phyloP scores from a whole-genome alignment of 2,113 vertebrate species.

The Campylomormyrus tamandua region DNA sequence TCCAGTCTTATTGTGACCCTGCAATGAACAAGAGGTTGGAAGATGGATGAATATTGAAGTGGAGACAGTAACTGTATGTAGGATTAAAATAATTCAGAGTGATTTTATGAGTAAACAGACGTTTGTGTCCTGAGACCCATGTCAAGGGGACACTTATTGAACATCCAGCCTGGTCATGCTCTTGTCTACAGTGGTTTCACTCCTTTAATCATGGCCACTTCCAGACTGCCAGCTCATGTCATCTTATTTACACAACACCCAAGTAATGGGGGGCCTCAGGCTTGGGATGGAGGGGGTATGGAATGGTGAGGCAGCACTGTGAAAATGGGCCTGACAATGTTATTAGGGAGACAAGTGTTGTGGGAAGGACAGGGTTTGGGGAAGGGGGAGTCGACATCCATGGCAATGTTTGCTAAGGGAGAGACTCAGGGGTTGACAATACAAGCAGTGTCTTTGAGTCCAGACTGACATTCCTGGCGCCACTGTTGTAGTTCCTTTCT shows the following conservation, averaged over 20 bases:
- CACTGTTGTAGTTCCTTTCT: not conserved
- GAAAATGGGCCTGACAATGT: conserved; percentile 63
- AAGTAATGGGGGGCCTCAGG: conserved; percentile 54
- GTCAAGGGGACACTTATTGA: conserved; percentile 14
- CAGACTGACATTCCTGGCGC: not conserved
- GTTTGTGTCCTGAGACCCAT: not conserved
- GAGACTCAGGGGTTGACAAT: conserved; percentile 15
- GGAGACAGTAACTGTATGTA: not conserved
- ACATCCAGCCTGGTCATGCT: conserved; percentile 47
- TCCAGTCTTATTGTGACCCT: not conserved
- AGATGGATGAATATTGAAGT: not conserved
- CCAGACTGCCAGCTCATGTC: conserved; percentile 38
- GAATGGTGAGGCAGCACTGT: conserved; percentile 54
- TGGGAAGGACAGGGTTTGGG: not conserved
- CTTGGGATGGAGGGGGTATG: conserved; percentile 34
- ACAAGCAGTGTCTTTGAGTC: conserved; percentile 21
- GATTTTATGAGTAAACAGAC: not conserved
- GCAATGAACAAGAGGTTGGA: not conserved
- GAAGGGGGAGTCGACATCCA: not conserved
- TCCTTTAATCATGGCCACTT: conserved; percentile 54
- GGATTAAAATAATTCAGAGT: not conserved
- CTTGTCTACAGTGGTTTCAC: conserved; percentile 50
- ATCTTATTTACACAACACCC: conserved; percentile 53
- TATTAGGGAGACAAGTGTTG: conserved; percentile 10
- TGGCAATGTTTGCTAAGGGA: not conserved